Conservation (phyloP, 2,797 vertebrate species). For the Helarctos malayanus region DNA sequence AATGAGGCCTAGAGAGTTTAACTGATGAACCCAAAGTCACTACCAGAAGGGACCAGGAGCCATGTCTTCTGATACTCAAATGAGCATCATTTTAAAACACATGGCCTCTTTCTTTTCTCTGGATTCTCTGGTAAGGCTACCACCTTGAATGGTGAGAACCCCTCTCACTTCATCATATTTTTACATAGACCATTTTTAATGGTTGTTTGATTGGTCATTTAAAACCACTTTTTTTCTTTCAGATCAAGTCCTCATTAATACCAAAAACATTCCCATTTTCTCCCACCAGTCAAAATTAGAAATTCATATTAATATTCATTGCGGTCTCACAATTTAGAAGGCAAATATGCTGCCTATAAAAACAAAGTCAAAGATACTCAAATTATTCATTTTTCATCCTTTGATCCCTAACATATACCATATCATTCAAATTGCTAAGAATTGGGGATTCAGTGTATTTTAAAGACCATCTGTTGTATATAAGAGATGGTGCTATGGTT, state of each 20-base stretch:
- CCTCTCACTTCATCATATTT: background rate
- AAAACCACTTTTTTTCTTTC: constrained; percentile 19
- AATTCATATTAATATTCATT: constrained; percentile 59
- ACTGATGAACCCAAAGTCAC: constrained; percentile 34
- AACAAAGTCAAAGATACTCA: constrained; percentile 42
- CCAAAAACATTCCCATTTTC: constrained; percentile 35
- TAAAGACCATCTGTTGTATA: background rate
- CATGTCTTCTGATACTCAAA: background rate
- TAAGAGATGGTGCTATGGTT: background rate
- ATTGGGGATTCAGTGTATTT: constrained; percentile 3
- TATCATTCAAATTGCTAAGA: constrained; percentile 11
- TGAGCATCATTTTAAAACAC: constrained; percentile 22
- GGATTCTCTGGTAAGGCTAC: background rate
- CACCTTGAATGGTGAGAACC: background rate
- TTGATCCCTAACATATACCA: background rate
- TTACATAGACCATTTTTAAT: constrained; percentile 36
- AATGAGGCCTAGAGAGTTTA: constrained; percentile 42
- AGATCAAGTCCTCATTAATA: constrained; percentile 33
- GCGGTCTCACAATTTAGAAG: constrained; percentile 31
- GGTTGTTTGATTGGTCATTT: constrained; percentile 40
- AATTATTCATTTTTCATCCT: constrained; percentile 59
- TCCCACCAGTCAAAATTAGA: constrained; percentile 23
- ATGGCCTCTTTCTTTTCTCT: background rate
- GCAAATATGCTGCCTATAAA: constrained; percentile 3
- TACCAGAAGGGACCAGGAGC: background rate